phyloP scores from a whole-genome alignment of 2,888 invertebrate genomes.

The Hoplodrina blanda region DNA sequence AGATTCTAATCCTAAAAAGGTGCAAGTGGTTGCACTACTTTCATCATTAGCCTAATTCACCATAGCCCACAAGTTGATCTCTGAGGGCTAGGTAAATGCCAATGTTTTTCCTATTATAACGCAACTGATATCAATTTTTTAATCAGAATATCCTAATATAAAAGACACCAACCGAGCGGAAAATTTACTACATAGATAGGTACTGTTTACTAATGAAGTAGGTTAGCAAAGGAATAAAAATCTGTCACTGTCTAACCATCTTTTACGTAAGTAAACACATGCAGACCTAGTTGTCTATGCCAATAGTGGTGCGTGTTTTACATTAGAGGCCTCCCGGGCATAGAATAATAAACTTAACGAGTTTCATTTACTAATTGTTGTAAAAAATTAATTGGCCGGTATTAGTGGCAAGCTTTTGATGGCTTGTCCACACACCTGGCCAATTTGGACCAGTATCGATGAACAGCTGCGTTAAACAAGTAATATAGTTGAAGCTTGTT shows the following conservation, averaged over 20 bases:
- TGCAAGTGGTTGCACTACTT: background rate
- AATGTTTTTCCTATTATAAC: background rate
- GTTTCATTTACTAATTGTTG: slow-evolving; percentile 42
- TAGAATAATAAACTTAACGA: slow-evolving; percentile 20
- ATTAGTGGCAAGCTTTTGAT: slow-evolving; percentile 23
- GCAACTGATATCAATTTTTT: background rate
- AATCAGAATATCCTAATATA: background rate
- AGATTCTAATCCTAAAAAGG: background rate
- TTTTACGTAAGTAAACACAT: slow-evolving; percentile 1
- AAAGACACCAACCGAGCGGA: background rate
- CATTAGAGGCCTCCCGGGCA: slow-evolving; percentile 21
- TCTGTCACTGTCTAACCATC: background rate
- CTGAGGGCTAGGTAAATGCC: background rate
- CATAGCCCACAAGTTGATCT: too few species aligned
- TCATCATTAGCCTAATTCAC: background rate
- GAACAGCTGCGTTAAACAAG: slow-evolving; percentile 26
- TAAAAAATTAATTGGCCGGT: slow-evolving; percentile 49
- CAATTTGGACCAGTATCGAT: slow-evolving; percentile 34
- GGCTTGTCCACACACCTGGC: slow-evolving; percentile 47
- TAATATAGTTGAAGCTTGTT: slow-evolving; percentile 16
- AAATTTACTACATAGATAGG: background rate
- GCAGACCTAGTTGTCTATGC: slow-evolving; percentile 23
- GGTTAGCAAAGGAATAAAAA: slow-evolving; percentile 14
- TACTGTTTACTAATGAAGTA: slow-evolving; percentile 23
- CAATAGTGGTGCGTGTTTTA: slow-evolving; percentile 17